A percentile compares a stretch with the other conserved stretches of the same genome.
Conservation (phyloP, 2,797 vertebrate species). For the Naso thynnoides region DNA sequence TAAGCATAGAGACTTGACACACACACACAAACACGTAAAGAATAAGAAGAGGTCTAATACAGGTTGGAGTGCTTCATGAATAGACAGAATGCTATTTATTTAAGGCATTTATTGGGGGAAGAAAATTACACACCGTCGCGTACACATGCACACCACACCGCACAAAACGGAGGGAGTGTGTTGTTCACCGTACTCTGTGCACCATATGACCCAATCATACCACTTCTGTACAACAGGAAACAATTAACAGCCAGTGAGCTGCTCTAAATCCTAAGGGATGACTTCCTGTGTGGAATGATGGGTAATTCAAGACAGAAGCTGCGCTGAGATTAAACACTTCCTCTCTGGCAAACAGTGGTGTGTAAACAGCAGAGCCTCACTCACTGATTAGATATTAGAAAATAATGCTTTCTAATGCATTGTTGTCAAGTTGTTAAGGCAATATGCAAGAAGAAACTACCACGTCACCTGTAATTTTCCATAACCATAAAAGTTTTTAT, state of each 20-base stretch:
- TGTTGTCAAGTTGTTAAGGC: slow-evolving; percentile 20
- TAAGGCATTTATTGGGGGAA: slow-evolving; percentile 13
- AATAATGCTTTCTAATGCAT: slow-evolving; percentile 31
- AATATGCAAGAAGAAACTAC: not conserved
- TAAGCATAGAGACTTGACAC: slow-evolving; percentile 19
- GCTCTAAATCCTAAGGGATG: slow-evolving; percentile 79
- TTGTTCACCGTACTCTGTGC: slow-evolving; percentile 55
- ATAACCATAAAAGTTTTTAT: not conserved
- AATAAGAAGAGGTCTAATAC: too few relatives aligned
- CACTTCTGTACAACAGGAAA: slow-evolving; percentile 80
- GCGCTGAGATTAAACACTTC: slow-evolving; percentile 77
- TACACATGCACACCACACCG: slow-evolving; percentile 38
- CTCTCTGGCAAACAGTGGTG: slow-evolving; percentile 68
- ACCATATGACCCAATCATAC: slow-evolving; percentile 73
- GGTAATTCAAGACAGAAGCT: slow-evolving; percentile 82
- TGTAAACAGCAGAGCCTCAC: slow-evolving; percentile 33
- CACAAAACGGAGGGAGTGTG: slow-evolving; percentile 43
- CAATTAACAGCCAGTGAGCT: slow-evolving; percentile 83
- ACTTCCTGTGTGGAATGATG: slow-evolving; percentile 83
- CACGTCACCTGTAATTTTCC: slow-evolving; percentile 4
- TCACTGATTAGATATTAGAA: slow-evolving; percentile 53
- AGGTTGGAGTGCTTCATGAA: slow-evolving; percentile 13
- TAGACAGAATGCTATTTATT: slow-evolving; percentile 35
- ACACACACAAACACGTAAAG: slow-evolving; percentile 23
- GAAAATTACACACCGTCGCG: slow-evolving; percentile 27